Conservation (phyloP, 2,113 vertebrate genomes). For the Prinia subflava region DNA sequence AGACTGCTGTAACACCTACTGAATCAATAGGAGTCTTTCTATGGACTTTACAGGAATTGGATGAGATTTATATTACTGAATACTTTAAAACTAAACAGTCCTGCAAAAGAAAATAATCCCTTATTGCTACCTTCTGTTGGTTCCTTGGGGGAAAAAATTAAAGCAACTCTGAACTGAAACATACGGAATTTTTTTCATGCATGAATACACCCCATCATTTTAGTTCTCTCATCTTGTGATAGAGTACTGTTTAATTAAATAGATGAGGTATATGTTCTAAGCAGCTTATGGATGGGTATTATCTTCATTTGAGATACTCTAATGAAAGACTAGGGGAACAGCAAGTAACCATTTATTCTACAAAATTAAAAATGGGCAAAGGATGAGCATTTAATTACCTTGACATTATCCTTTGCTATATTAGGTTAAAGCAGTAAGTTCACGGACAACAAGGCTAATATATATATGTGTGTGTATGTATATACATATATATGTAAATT, state of each 20-base stretch:
- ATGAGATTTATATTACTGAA: not conserved
- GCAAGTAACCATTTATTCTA: constrained; percentile 4
- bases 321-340: constrained; percentile 24
- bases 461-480: too few species aligned
- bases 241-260: not conserved
- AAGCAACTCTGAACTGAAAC: not conserved
- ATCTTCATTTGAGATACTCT: not conserved
- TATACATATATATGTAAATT: not conserved
- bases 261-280: not conserved
- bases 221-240: not conserved
- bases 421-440: constrained; percentile 13
- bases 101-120: not conserved
- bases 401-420: constrained; percentile 1
- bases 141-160: not conserved
- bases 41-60: not conserved
- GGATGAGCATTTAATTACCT: constrained; percentile 44
- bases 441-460: not conserved
- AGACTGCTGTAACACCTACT: not conserved
- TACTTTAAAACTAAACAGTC: not conserved
- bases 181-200: not conserved
- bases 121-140: not conserved
- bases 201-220: not conserved
- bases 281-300: not conserved
- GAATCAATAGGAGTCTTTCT: not conserved
- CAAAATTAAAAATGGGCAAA: constrained; percentile 37